phyloP scores from a whole-genome alignment of 2,888 invertebrate species.

The Caenorhabditis panamensis region DNA sequence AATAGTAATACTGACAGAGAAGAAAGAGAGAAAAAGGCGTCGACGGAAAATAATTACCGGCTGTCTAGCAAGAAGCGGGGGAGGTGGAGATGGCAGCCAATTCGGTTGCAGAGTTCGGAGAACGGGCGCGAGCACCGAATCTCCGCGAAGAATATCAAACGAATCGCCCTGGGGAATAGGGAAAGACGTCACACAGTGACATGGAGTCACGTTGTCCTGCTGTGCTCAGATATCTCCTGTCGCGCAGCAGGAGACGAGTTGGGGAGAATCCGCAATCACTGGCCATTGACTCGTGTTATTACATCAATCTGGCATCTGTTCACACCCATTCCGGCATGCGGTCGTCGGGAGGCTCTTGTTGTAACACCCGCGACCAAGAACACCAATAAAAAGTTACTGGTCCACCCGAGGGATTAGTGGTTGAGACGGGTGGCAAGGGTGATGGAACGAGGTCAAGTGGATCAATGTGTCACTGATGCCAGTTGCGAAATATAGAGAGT shows the following conservation, averaged over 20 bases:
- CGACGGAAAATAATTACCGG: slow-evolving; percentile 38
- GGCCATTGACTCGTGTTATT: slow-evolving; percentile 49
- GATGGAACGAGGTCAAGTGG: slow-evolving; percentile 47
- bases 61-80: slow-evolving; percentile 8
- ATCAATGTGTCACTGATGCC: slow-evolving; percentile 43
- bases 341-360: slow-evolving; percentile 14
- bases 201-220: slow-evolving; percentile 29
- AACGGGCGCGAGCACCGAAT: slow-evolving; percentile 25
- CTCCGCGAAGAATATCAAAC: slow-evolving; percentile 15
- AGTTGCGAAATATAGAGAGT: slow-evolving; percentile 36
- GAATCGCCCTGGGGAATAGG: slow-evolving; percentile 23
- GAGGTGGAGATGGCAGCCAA: slow-evolving; percentile 19
- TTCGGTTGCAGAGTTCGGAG: slow-evolving; percentile 25
- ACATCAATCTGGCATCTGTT: slow-evolving; percentile 56
- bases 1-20: slow-evolving; percentile 43
- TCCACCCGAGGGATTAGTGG: slow-evolving; percentile 9
- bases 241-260: slow-evolving; percentile 28
- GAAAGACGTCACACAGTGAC: slow-evolving; percentile 32
- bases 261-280: slow-evolving; percentile 47
- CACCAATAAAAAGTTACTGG: slow-evolving; percentile 59
- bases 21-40: slow-evolving; percentile 21
- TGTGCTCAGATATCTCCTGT: slow-evolving; percentile 16
- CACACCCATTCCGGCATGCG: slow-evolving; percentile 47
- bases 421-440: slow-evolving; percentile 5
- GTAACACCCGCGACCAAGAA: slow-evolving; percentile 32